Evolutionary conservation across 2,888 invertebrate genomes (phyloP).

Genomic region (Conops quadrifasciatus): DNA sequence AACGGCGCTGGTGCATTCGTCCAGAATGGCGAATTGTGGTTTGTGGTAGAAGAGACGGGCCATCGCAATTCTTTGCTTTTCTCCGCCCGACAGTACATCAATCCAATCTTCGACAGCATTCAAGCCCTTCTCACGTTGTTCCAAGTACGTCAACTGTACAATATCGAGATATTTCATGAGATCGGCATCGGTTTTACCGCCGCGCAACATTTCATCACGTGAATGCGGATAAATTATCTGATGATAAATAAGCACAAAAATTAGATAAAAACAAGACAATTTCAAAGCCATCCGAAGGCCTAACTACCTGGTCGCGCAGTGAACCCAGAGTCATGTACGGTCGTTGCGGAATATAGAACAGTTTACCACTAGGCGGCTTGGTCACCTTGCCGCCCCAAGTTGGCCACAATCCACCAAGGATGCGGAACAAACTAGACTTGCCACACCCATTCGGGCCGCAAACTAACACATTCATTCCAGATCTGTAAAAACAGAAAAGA

Average conservation of each 20-base stretch:
- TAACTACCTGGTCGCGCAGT: slow-evolving; percentile 87
- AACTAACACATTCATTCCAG: slow-evolving; percentile 96
- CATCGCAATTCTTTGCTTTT: slow-evolving; percentile 99
- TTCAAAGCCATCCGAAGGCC: too few species aligned
- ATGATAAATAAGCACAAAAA: slow-evolving; percentile 8
- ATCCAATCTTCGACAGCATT: slow-evolving; percentile 98
- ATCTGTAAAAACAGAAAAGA: slow-evolving; percentile 64
- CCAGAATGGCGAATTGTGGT: slow-evolving; percentile 98
- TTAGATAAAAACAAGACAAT: too few species aligned
- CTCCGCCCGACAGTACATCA: slow-evolving; percentile 97
- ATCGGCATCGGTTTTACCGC: slow-evolving; percentile 81
- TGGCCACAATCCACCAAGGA: slow-evolving; percentile 98
- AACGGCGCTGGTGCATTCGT: slow-evolving; percentile 98
- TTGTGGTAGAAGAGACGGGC: slow-evolving; percentile 95
- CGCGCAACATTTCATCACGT: slow-evolving; percentile 80
- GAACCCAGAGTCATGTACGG: slow-evolving; percentile 99
- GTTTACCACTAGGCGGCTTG: slow-evolving; percentile 93
- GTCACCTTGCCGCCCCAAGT: slow-evolving; percentile 92
- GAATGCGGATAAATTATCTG: slow-evolving; percentile 92
- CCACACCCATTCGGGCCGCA: slow-evolving; percentile 99
- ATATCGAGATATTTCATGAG: slow-evolving; percentile 78
- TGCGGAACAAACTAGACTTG: slow-evolving; percentile 95
- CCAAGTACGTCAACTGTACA: slow-evolving; percentile 86
- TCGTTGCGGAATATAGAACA: slow-evolving; percentile 92
- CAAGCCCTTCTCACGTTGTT: slow-evolving; percentile 86